Percentiles rank a stretch among this genome's conserved stretches.
phyloP scores from a whole-genome alignment of 1,140 invertebrate species.

The Hyles euphorbiae region DNA sequence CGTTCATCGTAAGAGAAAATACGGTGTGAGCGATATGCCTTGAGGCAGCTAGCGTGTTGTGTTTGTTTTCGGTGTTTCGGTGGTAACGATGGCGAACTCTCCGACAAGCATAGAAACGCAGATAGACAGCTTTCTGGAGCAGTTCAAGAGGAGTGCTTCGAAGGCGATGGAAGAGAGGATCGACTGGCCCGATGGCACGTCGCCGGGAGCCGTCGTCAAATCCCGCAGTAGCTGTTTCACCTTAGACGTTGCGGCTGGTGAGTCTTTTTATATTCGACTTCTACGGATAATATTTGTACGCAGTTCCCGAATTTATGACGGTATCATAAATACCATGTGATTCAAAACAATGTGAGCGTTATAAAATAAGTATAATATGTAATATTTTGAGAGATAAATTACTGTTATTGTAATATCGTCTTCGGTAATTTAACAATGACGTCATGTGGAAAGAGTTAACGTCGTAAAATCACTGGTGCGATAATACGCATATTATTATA shows the following conservation, averaged over 20 bases:
- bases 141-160: conserved; percentile 85
- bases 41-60: conserved; percentile 43
- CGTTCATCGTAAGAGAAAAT: conserved; percentile 1
- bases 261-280: conserved; percentile 25
- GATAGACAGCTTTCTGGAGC: conserved; percentile 88
- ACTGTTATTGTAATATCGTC: no score
- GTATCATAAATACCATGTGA: no score
- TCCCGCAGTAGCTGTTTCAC: conserved; percentile 73
- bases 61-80: conserved; percentile 69
- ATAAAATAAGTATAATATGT: no score
- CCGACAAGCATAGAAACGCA: conserved; percentile 85
- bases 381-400: no score
- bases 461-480: no score
- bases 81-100: conserved; percentile 79
- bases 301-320: no score
- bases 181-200: conserved; percentile 66
- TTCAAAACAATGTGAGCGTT: no score
- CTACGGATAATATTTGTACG: no score
- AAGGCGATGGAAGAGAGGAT: conserved; percentile 81
- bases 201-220: conserved; percentile 54
- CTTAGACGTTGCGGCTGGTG: conserved; percentile 65
- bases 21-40: conserved; percentile 29
- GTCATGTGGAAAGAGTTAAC: no score
- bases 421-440: no score
- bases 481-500: no score